phyloP scores from a whole-genome alignment of 2,888 invertebrate genomes.

The Leptinotarsa haldemani region DNA sequence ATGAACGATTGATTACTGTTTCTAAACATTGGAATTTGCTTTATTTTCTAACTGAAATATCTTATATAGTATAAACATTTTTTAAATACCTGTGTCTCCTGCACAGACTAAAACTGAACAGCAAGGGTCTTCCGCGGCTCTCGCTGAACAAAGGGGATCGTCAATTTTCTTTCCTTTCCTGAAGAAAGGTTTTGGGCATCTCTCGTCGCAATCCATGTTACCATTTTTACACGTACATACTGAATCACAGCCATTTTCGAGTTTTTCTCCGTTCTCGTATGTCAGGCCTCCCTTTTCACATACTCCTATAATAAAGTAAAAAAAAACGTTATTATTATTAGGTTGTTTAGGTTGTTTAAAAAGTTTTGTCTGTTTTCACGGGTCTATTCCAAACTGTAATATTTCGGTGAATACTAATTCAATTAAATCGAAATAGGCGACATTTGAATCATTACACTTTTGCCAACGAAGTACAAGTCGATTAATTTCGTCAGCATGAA shows the following conservation, averaged over 20 bases:
- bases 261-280: slow-evolving; percentile 74
- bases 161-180: slow-evolving; percentile 75
- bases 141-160: slow-evolving; percentile 80
- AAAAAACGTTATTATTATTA: no score
- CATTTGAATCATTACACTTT: no score
- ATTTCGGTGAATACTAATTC: no score
- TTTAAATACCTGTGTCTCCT: slow-evolving; percentile 69
- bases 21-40: not conserved
- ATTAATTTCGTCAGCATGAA: no score
- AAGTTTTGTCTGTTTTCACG: no score
- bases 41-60: no score
- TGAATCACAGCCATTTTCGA: slow-evolving; percentile 82
- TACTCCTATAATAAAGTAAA: slow-evolving; percentile 43
- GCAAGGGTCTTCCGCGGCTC: slow-evolving; percentile 77
- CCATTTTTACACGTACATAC: slow-evolving; percentile 80
- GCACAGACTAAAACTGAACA: slow-evolving; percentile 79
- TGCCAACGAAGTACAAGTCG: no score
- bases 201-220: slow-evolving; percentile 76
- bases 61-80: not conserved
- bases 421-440: no score
- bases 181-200: slow-evolving; percentile 78
- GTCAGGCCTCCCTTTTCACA: slow-evolving; percentile 66
- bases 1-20: no score
- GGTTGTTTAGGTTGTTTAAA: no score
- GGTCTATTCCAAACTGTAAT: no score